Evolutionary conservation across 1,140 invertebrate species (phyloP).

Genomic region (Trypoxylus dichotomus): DNA sequence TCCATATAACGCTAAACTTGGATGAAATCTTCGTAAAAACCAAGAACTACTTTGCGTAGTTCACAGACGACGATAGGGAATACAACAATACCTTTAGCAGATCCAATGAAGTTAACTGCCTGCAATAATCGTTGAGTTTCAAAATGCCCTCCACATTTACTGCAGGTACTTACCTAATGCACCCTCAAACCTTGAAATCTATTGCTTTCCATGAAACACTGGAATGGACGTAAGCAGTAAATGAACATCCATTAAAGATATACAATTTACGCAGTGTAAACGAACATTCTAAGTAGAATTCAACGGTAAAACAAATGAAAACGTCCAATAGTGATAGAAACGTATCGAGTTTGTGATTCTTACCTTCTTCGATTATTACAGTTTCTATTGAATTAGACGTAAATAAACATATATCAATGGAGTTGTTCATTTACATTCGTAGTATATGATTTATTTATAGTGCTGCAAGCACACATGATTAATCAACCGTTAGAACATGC

Average conservation of each 20-base stretch:
- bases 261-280: background rate
- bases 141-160: background rate
- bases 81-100: background rate
- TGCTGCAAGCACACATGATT: background rate
- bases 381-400: background rate
- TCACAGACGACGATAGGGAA: background rate
- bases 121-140: slow-evolving; percentile 8
- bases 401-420: too few species aligned
- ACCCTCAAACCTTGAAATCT: background rate
- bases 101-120: slow-evolving; percentile 12
- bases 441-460: background rate
- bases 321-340: background rate
- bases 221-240: background rate
- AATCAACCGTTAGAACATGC: background rate
- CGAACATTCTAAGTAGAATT: background rate
- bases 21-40: background rate
- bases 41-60: background rate
- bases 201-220: background rate
- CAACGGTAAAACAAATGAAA: background rate
- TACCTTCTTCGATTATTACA: background rate
- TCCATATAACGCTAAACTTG: background rate
- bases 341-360: background rate
- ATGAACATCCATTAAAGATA: background rate
- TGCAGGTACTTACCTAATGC: slow-evolving; percentile 3
- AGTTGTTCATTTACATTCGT: background rate